Percentiles rank a stretch among this genome's conserved stretches.
These are phyloP conservation scores for Chaetodon auriga DNA, from an alignment of 2,113 vertebrate genomes.

Conservation along the genomic window DNA sequence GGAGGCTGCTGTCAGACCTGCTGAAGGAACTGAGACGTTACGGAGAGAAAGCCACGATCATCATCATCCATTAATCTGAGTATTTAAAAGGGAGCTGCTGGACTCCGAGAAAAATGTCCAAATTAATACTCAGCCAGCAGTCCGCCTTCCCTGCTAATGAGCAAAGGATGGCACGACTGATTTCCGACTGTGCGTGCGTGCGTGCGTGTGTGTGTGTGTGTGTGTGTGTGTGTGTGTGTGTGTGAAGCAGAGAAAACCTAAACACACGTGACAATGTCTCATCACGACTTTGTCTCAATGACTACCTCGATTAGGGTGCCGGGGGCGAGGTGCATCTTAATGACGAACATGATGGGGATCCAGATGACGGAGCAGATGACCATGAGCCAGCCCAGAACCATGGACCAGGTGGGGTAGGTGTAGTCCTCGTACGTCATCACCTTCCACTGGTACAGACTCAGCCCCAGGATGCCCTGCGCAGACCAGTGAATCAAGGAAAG, in stretches of 20 bases:
- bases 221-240: slow-evolving; percentile 38
- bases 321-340: slow-evolving; percentile 97
- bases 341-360: slow-evolving; percentile 98
- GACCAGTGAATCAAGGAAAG: neutral
- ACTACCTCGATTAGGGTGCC: slow-evolving; percentile 93
- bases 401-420: slow-evolving; percentile 97
- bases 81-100: slow-evolving; percentile 56
- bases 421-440: slow-evolving; percentile 97
- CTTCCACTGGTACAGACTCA: slow-evolving; percentile 98
- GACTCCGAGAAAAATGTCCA: slow-evolving; percentile 40
- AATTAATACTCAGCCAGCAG: slow-evolving; percentile 64
- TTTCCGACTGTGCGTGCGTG: slow-evolving; percentile 45
- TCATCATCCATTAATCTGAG: slow-evolving; percentile 66
- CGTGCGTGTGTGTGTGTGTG: slow-evolving; percentile 37
- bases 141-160: slow-evolving; percentile 57
- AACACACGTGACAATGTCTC: slow-evolving; percentile 26
- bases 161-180: slow-evolving; percentile 55
- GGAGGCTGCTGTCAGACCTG: slow-evolving; percentile 37
- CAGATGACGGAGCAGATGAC: slow-evolving; percentile 97
- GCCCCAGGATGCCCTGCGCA: slow-evolving; percentile 92
- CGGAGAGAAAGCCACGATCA: slow-evolving; percentile 38
- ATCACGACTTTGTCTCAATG: slow-evolving; percentile 22
- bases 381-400: slow-evolving; percentile 98
- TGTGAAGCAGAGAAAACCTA: slow-evolving; percentile 7
- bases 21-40: slow-evolving; percentile 26